phyloP scores from a whole-genome alignment of 2,888 invertebrate genomes.

The Parnassius apollo region DNA sequence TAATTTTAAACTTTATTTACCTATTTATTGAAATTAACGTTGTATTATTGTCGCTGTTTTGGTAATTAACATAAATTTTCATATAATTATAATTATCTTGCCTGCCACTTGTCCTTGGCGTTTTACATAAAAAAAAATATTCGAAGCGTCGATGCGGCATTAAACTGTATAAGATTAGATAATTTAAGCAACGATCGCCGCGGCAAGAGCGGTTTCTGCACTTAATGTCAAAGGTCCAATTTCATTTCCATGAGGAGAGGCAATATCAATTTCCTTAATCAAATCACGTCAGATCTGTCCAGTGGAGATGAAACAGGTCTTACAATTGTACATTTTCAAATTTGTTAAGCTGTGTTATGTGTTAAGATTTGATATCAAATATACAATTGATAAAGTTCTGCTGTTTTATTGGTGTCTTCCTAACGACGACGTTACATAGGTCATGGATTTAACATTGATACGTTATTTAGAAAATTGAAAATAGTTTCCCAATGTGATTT shows the following conservation, averaged over 20 bases:
- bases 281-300: background rate
- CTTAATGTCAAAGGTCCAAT: background rate
- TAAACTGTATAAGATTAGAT: background rate
- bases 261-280: background rate
- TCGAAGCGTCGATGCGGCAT: no score
- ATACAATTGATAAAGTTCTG: slow-evolving; percentile 68
- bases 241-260: background rate
- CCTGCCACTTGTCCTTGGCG: background rate
- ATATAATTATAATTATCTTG: background rate
- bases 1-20: no score
- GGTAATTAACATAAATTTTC: no score
- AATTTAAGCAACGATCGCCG: slow-evolving; percentile 7
- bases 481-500: no score
- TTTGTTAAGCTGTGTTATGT: slow-evolving; percentile 71
- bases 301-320: slow-evolving; percentile 6
- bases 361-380: slow-evolving; percentile 79
- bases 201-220: background rate
- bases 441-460: no score
- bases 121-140: background rate
- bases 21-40: no score
- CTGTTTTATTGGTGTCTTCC: slow-evolving; percentile 38
- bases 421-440: background rate
- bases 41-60: no score
- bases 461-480: no score
- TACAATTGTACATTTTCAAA: slow-evolving; percentile 43